Conservation (phyloP, 2,797 vertebrate genomes). For the Brachymystax lenok region DNA sequence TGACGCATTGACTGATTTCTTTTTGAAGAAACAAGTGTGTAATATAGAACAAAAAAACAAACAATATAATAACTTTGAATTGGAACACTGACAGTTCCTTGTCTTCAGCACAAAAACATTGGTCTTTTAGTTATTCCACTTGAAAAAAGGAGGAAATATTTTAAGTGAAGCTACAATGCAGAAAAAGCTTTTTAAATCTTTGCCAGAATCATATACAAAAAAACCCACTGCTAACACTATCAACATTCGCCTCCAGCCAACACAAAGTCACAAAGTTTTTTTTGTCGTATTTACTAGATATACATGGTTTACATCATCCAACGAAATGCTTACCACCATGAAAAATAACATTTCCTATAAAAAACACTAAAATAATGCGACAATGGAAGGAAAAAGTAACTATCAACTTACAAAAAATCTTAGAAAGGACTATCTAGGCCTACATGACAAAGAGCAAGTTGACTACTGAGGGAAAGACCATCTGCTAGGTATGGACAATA, state of each 20-base stretch:
- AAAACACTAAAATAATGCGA: background rate
- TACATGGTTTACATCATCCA: too few species aligned
- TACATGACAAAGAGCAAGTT: background rate
- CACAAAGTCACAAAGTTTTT: background rate
- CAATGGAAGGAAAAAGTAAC: background rate
- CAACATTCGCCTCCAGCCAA: background rate
- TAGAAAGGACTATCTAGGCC: background rate
- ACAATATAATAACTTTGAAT: background rate
- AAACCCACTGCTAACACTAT: background rate
- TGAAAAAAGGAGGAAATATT: too few species aligned
- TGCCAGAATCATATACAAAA: background rate
- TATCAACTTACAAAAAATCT: background rate
- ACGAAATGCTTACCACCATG: background rate
- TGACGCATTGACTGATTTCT: conserved; percentile 17
- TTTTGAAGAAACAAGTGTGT: background rate
- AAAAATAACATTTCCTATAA: background rate
- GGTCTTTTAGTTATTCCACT: background rate
- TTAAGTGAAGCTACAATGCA: background rate
- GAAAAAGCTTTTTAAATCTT: background rate
- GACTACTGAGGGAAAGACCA: background rate
- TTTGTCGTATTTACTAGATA: too few species aligned
- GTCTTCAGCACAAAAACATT: background rate
- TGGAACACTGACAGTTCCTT: background rate
- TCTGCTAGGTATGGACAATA: background rate
- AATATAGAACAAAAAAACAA: background rate